phyloP scores from a whole-genome alignment of 35 echinoderm and acorn worm species.

The Lytechinus pictus region DNA sequence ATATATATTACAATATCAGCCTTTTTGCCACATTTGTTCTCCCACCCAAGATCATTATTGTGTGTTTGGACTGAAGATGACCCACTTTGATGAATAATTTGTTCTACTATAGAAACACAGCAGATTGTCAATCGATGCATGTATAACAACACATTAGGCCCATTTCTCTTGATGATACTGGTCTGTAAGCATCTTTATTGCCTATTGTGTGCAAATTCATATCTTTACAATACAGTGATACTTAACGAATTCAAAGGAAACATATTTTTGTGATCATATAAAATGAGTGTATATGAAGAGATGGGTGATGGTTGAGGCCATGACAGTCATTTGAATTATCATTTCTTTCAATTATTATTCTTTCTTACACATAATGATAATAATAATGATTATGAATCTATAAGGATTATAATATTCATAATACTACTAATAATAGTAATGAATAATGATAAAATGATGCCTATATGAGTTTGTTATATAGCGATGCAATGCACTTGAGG shows the following conservation, averaged over 20 bases:
- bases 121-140: background rate
- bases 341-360: no score
- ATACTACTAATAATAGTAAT: no score
- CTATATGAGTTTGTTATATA: no score
- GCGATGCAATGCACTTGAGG: no score
- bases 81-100: background rate
- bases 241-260: background rate
- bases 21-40: background rate
- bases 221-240: background rate
- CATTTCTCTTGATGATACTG: background rate
- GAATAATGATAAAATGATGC: no score
- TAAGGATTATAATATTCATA: no score
- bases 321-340: no score
- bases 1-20: background rate
- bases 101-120: background rate
- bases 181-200: background rate
- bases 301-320: no score
- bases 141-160: background rate
- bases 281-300: no score
- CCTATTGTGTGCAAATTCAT: background rate
- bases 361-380: no score
- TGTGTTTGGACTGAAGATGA: background rate
- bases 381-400: no score
- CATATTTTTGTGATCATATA: no score
- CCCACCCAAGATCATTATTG: background rate